Evolutionary conservation across 2,888 invertebrate genomes (phyloP).

Genomic region (Rhopalosiphum nymphaeae): DNA sequence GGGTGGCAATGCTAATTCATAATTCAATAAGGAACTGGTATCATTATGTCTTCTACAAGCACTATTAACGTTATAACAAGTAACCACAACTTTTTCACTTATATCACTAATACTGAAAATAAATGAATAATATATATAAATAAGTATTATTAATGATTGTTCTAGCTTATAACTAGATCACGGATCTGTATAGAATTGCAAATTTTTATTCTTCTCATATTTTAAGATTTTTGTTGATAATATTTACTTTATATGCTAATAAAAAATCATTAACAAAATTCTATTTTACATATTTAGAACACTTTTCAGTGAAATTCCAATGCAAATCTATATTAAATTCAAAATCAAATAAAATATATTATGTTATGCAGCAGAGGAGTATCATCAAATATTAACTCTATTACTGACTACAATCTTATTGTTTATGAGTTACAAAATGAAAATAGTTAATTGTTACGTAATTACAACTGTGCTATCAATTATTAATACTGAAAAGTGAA

Average conservation of each 20-base stretch:
- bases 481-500: background rate
- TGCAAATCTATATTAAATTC: background rate
- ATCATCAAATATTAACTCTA: background rate
- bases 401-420: background rate
- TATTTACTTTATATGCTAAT: background rate
- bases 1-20: conserved; percentile 84
- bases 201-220: background rate
- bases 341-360: background rate
- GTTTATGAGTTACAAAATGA: background rate
- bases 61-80: conserved; percentile 81
- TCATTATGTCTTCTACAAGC: conserved; percentile 43
- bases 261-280: background rate
- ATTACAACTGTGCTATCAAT: background rate
- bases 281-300: background rate
- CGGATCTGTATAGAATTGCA: background rate
- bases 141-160: background rate
- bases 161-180: background rate
- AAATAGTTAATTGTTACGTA: background rate
- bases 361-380: background rate
- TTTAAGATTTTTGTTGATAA: background rate
- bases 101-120: conserved; percentile 66
- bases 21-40: conserved; percentile 65
- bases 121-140: conserved; percentile 13
- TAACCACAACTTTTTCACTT: conserved; percentile 72
- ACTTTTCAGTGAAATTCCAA: background rate